Conservation (phyloP, 2,797 vertebrate genomes). For the Melopsittacus undulatus region DNA sequence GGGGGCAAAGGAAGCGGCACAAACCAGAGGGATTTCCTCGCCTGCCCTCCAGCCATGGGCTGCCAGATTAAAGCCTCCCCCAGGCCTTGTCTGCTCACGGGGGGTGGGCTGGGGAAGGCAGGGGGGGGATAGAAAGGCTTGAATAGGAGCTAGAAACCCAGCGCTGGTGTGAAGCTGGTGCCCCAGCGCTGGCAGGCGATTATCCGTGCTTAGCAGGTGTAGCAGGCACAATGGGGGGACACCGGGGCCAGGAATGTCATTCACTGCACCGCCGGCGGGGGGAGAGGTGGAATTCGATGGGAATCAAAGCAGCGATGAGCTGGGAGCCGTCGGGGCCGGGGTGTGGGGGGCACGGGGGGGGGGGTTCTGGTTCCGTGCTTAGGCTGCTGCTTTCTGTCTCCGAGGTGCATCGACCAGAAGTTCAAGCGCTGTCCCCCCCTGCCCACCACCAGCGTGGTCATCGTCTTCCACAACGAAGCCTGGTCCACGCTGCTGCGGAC, state of each 20-base stretch:
- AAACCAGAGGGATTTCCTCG: not conserved
- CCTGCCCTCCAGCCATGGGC: not conserved
- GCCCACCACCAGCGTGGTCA: conserved; percentile 90
- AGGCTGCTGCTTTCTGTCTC: not conserved
- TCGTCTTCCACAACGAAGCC: conserved; percentile 96
- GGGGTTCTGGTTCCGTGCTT: not conserved
- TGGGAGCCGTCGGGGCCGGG: not conserved
- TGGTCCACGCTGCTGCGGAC: conserved; percentile 94
- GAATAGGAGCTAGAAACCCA: not conserved
- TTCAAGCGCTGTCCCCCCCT: conserved; percentile 88
- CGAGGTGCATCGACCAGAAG: conserved; percentile 89
- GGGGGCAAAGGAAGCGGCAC: not conserved
- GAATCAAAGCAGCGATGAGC: conserved; percentile 40
- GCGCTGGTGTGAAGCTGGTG: not conserved
- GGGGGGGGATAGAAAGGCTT: not conserved
- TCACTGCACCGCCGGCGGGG: not conserved
- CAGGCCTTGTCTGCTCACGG: not conserved
- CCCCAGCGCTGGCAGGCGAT: not conserved
- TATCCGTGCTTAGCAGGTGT: conserved; percentile 73
- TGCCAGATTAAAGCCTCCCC: not conserved
- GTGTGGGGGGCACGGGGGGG: not conserved
- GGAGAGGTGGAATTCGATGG: conserved; percentile 29
- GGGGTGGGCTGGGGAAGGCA: not conserved
- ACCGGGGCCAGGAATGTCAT: conserved; percentile 28
- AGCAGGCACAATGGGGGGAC: conserved; percentile 46